phyloP scores from a whole-genome alignment of 1,140 invertebrate species.

The Argopecten irradians region DNA sequence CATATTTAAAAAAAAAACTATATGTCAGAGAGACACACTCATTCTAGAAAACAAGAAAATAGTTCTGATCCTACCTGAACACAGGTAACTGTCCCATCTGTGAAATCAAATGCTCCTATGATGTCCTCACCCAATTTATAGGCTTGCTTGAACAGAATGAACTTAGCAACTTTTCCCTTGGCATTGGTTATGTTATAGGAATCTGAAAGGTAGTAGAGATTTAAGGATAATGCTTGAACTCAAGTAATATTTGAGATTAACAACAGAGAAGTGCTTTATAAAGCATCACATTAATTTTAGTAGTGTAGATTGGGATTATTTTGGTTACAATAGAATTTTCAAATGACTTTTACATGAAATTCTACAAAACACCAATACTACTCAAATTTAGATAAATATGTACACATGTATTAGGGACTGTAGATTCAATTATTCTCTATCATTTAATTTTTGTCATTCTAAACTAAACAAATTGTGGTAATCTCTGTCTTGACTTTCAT shows the following conservation, averaged over 20 bases:
- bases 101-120: conserved; percentile 96
- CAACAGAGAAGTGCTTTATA: too few relatives aligned
- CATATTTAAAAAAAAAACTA: too few relatives aligned
- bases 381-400: too few relatives aligned
- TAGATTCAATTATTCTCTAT: too few relatives aligned
- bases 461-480: not conserved
- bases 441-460: too few relatives aligned
- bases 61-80: conserved; percentile 84
- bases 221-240: not conserved
- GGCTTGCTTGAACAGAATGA: conserved; percentile 95
- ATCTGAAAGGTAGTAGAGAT: conserved; percentile 79
- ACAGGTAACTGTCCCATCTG: conserved; percentile 92
- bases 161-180: conserved; percentile 92
- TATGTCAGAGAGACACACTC: too few relatives aligned
- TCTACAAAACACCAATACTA: not conserved
- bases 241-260: too few relatives aligned
- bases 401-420: too few relatives aligned
- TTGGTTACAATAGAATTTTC: not conserved
- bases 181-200: conserved; percentile 97
- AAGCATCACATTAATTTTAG: too few relatives aligned
- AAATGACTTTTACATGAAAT: not conserved
- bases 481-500: not conserved
- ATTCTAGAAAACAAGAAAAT: not conserved
- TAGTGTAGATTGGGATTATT: too few relatives aligned
- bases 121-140: conserved; percentile 98